Evolutionary conservation across 2,797 vertebrate species (phyloP).

Genomic region (Sebastes steindachneri): DNA sequence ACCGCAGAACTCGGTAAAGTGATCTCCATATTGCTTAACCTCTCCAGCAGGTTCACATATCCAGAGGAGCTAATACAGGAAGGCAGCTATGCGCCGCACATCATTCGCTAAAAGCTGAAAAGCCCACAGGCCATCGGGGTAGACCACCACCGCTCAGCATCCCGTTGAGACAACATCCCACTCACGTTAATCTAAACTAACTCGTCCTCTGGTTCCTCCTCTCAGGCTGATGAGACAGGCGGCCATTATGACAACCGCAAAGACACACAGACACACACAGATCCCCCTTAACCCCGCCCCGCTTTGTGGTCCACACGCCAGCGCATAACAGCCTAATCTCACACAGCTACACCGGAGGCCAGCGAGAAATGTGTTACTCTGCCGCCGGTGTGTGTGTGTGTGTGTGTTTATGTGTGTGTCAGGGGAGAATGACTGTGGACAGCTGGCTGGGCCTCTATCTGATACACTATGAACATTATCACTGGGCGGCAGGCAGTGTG

Average conservation of each 20-base stretch:
- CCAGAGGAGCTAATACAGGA: not conserved
- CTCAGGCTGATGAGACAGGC: constrained; percentile 38
- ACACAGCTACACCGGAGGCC: constrained; percentile 60
- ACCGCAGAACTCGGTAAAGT: not conserved
- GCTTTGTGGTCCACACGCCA: constrained; percentile 74
- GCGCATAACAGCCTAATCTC: constrained; percentile 79
- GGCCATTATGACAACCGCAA: constrained; percentile 64
- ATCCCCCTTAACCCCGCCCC: constrained; percentile 63
- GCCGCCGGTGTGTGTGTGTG: constrained; percentile 8
- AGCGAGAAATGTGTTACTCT: constrained; percentile 73
- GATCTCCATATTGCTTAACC: constrained; percentile 36
- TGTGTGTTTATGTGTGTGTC: constrained; percentile 56
- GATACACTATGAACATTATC: constrained; percentile 78
- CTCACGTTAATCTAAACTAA: constrained; percentile 21
- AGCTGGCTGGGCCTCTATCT: constrained; percentile 78
- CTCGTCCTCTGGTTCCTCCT: constrained; percentile 11
- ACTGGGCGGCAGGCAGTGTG: constrained; percentile 51
- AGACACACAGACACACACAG: constrained; percentile 47
- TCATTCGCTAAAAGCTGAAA: not conserved
- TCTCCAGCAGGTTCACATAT: constrained; percentile 23
- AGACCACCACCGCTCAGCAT: not conserved
- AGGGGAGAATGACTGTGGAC: constrained; percentile 77
- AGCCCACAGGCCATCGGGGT: not conserved
- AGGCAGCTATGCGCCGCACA: not conserved
- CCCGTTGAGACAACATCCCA: constrained; percentile 17